Evolutionary conservation across 1,140 invertebrate species (phyloP), one percentile per base, ranked within the genome.

Genomic region (Tenebrio molitor): DNA sequence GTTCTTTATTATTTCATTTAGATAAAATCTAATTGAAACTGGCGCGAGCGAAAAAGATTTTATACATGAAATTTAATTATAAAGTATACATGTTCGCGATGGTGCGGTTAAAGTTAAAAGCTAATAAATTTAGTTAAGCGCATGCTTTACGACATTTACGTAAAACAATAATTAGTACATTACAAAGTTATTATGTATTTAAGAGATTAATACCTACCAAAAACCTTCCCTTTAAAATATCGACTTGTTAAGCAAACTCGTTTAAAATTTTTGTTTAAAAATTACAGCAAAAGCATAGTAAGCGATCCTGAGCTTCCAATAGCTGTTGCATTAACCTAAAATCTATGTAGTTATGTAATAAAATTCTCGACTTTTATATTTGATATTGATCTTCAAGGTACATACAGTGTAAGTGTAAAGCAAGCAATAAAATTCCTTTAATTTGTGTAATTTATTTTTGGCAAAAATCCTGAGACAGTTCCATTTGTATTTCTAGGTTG

Each of bases 11-110:
- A 77, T 74, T 73, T 77, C 73, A 75, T 75, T 77, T 75, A 75
- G 73, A 77, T 77, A 77, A 77, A 76, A 77, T 77, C 71, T 75
- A 77, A 77, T 77, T 77, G 68, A 72, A 75, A 77, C 71, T 67
- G 62, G 69, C 58, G 71, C 16, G 34, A 67, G 70, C 70, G 70
- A 71, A 71, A 71, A 71, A 71, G 70, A 71, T 71, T 71, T 71
- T 71, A 69, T 44, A 42, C 70, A 65, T 71, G 70, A 64, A 71
- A 71, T 71, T 71, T 71, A 71, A 71, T 71, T 71, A 71, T 71
- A 44, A 65, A 65, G 58, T 64, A 71, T 71, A 64, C 70, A 64
- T 65, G 70, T 65, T 65, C 62, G 46, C 46, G 46, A 58, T 69
- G 67, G 21, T 33, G 46, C 42, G 67, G 46, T 69, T n/a, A 33